Conservation (phyloP, 2,113 vertebrate species). For the Pangasianodon hypophthalmus region DNA sequence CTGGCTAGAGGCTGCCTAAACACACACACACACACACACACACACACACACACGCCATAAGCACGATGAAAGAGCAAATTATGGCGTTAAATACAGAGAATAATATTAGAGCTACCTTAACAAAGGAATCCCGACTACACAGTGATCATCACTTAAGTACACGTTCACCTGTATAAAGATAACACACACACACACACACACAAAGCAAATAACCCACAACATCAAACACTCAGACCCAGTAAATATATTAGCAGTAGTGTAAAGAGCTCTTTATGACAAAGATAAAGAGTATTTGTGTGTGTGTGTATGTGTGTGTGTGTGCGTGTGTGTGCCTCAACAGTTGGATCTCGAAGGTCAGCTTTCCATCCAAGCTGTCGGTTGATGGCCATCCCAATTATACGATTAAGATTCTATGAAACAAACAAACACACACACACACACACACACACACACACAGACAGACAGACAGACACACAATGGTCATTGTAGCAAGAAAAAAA, state of each 20-base stretch:
- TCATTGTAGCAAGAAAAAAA: background rate
- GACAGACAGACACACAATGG: background rate
- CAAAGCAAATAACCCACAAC: background rate
- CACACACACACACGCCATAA: slow-evolving; percentile 8
- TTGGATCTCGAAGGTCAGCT: slow-evolving; percentile 79
- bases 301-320: slow-evolving; percentile 16
- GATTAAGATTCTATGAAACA: slow-evolving; percentile 74
- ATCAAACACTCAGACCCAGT: slow-evolving; percentile 21
- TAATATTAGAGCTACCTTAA: slow-evolving; percentile 75
- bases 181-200: background rate
- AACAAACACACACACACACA: slow-evolving; percentile 9
- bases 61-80: background rate
- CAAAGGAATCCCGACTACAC: slow-evolving; percentile 84
- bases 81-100: background rate
- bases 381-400: slow-evolving; percentile 76
- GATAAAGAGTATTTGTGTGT: background rate
- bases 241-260: background rate
- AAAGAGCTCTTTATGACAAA: background rate
- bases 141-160: slow-evolving; percentile 83
- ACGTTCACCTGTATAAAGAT: slow-evolving; percentile 78
- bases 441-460: slow-evolving; percentile 22
- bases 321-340: slow-evolving; percentile 79
- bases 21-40: slow-evolving; percentile 19
- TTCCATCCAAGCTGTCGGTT: slow-evolving; percentile 82
- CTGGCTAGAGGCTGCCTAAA: slow-evolving; percentile 83